Percentiles rank a stretch among this genome's conserved stretches.
Evolutionary conservation across 2,797 vertebrate genomes (phyloP).

Genomic region (Clarias pachynema): DNA sequence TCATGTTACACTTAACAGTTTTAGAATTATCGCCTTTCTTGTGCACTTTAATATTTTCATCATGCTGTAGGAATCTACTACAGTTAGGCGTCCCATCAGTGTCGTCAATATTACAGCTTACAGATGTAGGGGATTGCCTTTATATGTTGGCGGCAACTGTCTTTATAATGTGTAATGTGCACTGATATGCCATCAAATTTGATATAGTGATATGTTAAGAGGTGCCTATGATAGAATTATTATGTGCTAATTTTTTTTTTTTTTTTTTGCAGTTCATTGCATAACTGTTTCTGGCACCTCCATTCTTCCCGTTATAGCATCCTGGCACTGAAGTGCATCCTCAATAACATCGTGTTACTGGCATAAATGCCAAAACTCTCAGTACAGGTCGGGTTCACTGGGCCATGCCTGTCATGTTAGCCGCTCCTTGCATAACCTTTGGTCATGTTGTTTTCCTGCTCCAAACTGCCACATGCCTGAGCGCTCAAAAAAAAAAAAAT

Average conservation of each 20-base stretch:
- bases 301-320: conserved; percentile 11
- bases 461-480: conserved; percentile 26
- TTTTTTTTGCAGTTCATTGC: background rate
- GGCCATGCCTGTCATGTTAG: conserved; percentile 19
- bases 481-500: conserved; percentile 58
- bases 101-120: background rate
- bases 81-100: no score
- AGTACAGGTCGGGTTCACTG: conserved; percentile 1
- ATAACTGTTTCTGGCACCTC: conserved; percentile 18
- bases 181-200: background rate
- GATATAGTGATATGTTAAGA: background rate
- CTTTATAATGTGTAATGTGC: background rate
- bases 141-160: background rate
- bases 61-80: background rate
- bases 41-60: background rate
- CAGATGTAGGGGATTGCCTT: background rate
- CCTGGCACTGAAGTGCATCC: background rate
- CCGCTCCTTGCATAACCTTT: conserved; percentile 4
- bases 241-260: background rate
- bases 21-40: background rate
- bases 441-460: conserved; percentile 24
- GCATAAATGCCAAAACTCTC: conserved; percentile 19
- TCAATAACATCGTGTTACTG: conserved; percentile 12
- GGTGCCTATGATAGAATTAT: background rate
- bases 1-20: conserved; percentile 4